Conservation (phyloP, 2,888 invertebrate genomes). For the Neuroscelio doddi region DNA sequence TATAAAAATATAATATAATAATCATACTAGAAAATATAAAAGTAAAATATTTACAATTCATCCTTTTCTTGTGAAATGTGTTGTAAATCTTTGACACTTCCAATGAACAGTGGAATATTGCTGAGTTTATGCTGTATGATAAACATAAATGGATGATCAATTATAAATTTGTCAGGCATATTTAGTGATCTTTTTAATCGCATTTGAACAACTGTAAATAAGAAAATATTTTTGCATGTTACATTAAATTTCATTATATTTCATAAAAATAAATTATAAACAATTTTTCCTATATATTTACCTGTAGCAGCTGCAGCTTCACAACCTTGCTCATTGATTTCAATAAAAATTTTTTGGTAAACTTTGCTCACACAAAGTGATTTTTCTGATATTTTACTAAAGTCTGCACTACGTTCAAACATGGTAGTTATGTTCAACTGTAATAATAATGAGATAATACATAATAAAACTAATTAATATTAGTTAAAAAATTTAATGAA, state of each 20-base stretch:
- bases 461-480: too few species aligned
- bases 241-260: not conserved
- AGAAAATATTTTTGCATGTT: too few species aligned
- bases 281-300: slow-evolving; percentile 50
- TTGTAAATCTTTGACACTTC: slow-evolving; percentile 59
- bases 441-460: slow-evolving; percentile 40
- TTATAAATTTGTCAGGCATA: slow-evolving; percentile 59
- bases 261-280: not conserved
- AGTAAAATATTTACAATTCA: slow-evolving; percentile 57
- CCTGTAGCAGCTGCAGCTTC: slow-evolving; percentile 76
- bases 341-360: slow-evolving; percentile 75
- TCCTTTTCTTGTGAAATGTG: slow-evolving; percentile 49
- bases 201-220: slow-evolving; percentile 54
- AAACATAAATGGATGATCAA: slow-evolving; percentile 70
- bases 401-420: slow-evolving; percentile 70
- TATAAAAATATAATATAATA: too few species aligned
- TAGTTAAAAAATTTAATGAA: not conserved
- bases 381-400: slow-evolving; percentile 67
- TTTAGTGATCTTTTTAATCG: slow-evolving; percentile 54
- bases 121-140: slow-evolving; percentile 60
- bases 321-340: slow-evolving; percentile 75
- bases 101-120: slow-evolving; percentile 62
- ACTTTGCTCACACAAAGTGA: slow-evolving; percentile 71
- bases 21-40: too few species aligned
- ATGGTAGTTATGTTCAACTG: slow-evolving; percentile 71